Evolutionary conservation across 2,888 invertebrate genomes (phyloP), one percentile per base, ranked within the genome.

Genomic region (Tridacna gigas): DNA sequence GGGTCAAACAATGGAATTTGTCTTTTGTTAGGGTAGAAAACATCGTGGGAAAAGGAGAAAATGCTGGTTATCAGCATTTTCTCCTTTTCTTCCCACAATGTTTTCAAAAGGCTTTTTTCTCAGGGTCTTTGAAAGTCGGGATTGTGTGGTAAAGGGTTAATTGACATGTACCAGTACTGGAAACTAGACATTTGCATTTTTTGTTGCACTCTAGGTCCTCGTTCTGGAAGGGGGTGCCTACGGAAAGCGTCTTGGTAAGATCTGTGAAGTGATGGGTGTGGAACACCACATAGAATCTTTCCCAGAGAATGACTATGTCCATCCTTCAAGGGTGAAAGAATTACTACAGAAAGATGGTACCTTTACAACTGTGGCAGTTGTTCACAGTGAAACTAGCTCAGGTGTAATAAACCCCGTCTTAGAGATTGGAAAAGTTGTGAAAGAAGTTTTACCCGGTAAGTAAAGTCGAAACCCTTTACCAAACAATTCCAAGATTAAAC

Each of bases 371-470:
- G 95, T 95, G 25, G 91, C 94, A 18, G 90, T 95, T 13, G 95
- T 95, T 20, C 95, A 95, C 86, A 95, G 95, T 89, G 95, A 95
- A 87, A 95, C 95, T 5, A 95, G 95, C 83, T 94, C 94, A 37
- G 95, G 95, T 5, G 92, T 95, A 15, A 86, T 95, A 61, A 95
- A 95, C 88, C 95, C 95, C 7, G 94, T 95, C 9, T 91, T 90
- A 66, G 91, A 93, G 69, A 91, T 95, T 15, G 95, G 95, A 7
- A 80, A 91, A 25, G 74, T 94, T 48, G 92, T 95, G 13, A 94
- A 94, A 83, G 86, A 90, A 20, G 77, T 89, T 51, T 88, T 89
- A 63, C 94, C 95, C 69, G 86, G 92, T 91, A 82, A 63, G 37
- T 63, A 63, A 28, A 56, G 11, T 9, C 37, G 2, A 4, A 37